phyloP scores from a whole-genome alignment of 2,888 invertebrate genomes.

The Pheosia gnoma region DNA sequence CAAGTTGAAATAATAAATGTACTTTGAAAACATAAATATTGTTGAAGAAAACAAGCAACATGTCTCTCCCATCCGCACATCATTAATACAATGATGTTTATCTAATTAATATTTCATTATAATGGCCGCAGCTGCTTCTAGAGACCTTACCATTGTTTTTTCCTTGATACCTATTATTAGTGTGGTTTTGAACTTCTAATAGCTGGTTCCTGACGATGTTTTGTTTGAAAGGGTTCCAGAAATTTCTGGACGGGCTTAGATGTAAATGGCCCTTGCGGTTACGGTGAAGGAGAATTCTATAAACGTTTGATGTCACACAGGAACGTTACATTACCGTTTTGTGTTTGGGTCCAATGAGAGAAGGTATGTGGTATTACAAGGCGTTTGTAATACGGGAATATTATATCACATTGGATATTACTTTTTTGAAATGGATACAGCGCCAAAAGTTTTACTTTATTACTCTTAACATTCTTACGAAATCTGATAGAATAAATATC shows the following conservation, averaged over 20 bases:
- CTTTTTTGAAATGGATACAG: too few species aligned
- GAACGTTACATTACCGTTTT: not conserved
- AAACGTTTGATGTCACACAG: not conserved
- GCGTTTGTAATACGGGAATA: not conserved
- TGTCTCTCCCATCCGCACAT: slow-evolving; percentile 12
- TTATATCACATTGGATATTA: not conserved
- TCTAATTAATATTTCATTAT: slow-evolving; percentile 19
- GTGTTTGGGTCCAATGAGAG: too few species aligned
- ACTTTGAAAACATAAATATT: slow-evolving; percentile 21
- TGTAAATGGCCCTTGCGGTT: not conserved
- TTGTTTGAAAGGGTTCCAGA: slow-evolving; percentile 7
- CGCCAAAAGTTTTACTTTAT: too few species aligned
- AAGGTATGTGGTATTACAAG: not conserved
- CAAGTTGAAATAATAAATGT: slow-evolving; percentile 8
- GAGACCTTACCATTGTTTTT: slow-evolving; percentile 16
- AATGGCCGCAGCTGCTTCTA: slow-evolving; percentile 7
- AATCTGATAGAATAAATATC: too few species aligned
- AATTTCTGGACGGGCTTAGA: not conserved
- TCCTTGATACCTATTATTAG: slow-evolving; percentile 9
- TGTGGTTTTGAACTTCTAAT: slow-evolving; percentile 7
- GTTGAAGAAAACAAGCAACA: slow-evolving; percentile 17
- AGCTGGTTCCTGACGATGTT: slow-evolving; percentile 1
- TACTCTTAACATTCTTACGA: too few species aligned
- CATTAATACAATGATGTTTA: slow-evolving; percentile 23
- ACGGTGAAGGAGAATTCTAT: not conserved